Base-by-base conservation (phyloP, 2,888 invertebrate species). In the Aricia artaxerxes region DNA sequence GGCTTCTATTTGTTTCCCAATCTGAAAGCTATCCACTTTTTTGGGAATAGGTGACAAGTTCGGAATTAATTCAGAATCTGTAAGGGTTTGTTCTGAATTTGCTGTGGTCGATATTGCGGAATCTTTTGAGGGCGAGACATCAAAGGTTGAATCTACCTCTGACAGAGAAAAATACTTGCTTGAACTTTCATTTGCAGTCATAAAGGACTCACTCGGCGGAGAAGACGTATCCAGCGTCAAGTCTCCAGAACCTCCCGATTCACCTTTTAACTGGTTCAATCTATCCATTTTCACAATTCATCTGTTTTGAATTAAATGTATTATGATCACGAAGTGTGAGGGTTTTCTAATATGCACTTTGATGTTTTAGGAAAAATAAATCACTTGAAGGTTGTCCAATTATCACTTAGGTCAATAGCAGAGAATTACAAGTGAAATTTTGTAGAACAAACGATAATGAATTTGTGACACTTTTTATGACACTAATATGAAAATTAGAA, bases 201-300 rank as follows among this genome's bases (percentile, higher is more conserved):
- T 87, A 85, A 87, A 95, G 69, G 89, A 87, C 82, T 94, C 93
- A 84, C 91, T 91, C 80, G 90, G 89, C 82, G 89, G 85, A 80
- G 91, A 89, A 77, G 92, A 88, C 81, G 89, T 89, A 84, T 93
- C 93, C 82, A 92, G 87, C 83, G 92, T 89, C 82, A 90, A 89
- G 86, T 93, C 93, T 82, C 87, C 85, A 82, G 91, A 90, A 81
- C 89, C 87, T 83, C 89, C 91, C 86, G 90, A 90, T 84, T 89
- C 90, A 80, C 88, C 89, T 83, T 91, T 89, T 88, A 94, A 88
- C 87, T 93, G 91, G 85, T 87, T 92, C 88, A 94, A 84, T 87
- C 93, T 93, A 93, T 94, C 94, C 94, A 94, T 94, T 89, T 84
- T 88, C 91, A 89, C 91, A 88, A 90, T 90, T 93, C 93, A 94